A percentile compares a stretch with the other conserved stretches of the same genome.
These are phyloP conservation scores for Tetranychus urticae DNA, from an alignment of 1,140 invertebrate species.

Conservation along the genomic window DNA sequence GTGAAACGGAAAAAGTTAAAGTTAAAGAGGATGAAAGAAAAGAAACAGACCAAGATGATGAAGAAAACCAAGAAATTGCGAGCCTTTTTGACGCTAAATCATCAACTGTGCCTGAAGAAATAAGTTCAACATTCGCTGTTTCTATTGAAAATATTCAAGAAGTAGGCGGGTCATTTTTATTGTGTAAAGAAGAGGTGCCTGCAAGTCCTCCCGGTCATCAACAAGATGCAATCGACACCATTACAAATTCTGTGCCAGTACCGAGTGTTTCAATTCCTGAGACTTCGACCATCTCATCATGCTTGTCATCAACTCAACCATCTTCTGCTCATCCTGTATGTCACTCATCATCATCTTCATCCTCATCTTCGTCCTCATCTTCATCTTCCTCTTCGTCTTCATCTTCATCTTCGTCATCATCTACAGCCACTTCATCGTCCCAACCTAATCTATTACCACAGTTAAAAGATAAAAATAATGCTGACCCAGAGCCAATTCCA, in stretches of 20 bases:
- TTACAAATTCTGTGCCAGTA: too few relatives aligned
- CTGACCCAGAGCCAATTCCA: background rate
- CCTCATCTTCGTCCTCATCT: background rate
- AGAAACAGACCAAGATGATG: background rate
- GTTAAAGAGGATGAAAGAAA: background rate
- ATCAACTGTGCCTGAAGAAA: background rate
- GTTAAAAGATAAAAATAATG: background rate
- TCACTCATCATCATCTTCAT: background rate
- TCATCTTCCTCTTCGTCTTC: background rate
- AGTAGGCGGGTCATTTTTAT: slow-evolving; percentile 20
- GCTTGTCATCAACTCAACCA: background rate
- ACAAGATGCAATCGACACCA: background rate
- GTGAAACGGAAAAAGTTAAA: background rate
- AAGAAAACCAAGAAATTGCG: background rate
- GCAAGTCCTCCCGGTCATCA: slow-evolving; percentile 9
- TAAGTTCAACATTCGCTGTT: slow-evolving; percentile 13
- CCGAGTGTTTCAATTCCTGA: too few relatives aligned
- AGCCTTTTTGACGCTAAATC: background rate
- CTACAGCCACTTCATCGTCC: background rate
- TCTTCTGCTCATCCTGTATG: background rate
- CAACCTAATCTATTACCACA: background rate
- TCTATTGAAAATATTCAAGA: background rate
- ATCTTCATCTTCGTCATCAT: background rate
- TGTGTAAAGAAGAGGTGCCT: slow-evolving; percentile 58
- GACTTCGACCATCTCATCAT: background rate